Conservation (phyloP, 2,797 vertebrate genomes). For the Hypotaenidia philippensis region DNA sequence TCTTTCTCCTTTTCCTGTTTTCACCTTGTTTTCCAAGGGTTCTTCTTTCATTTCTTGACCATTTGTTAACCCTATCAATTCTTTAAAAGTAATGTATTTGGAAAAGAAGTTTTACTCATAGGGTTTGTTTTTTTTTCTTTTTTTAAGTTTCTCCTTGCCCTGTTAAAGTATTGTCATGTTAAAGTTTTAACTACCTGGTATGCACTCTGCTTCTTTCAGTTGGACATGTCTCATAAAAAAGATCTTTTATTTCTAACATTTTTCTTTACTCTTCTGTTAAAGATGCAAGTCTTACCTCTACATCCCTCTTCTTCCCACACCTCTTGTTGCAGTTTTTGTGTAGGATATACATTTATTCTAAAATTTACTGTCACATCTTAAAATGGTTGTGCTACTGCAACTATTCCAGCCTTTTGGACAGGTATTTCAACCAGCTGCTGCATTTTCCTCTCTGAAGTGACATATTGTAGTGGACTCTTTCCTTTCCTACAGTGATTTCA, state of each 20-base stretch:
- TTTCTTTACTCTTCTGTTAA: neutral
- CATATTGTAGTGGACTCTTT: neutral
- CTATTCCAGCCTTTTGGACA: neutral
- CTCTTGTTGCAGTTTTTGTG: neutral
- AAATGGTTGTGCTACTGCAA: neutral
- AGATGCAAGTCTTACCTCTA: neutral
- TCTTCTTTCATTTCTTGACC: neutral
- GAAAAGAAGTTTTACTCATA: neutral
- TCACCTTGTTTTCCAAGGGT: neutral
- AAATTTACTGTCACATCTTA: neutral
- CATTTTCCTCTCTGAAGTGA: neutral
- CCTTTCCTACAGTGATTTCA: neutral
- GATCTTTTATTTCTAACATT: neutral
- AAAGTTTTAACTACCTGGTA: neutral
- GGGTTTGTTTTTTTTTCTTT: rapidly evolving
- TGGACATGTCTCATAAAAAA: neutral
- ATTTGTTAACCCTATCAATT: neutral
- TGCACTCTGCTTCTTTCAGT: neutral
- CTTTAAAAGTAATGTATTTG: neutral
- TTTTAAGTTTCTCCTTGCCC: neutral
- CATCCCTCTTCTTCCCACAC: neutral
- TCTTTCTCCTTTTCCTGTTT: neutral
- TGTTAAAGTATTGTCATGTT: neutral
- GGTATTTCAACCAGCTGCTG: neutral
- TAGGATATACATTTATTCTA: neutral